Conservation (phyloP, 2,113 vertebrate genomes). For the Epinephelus cyanopodus region DNA sequence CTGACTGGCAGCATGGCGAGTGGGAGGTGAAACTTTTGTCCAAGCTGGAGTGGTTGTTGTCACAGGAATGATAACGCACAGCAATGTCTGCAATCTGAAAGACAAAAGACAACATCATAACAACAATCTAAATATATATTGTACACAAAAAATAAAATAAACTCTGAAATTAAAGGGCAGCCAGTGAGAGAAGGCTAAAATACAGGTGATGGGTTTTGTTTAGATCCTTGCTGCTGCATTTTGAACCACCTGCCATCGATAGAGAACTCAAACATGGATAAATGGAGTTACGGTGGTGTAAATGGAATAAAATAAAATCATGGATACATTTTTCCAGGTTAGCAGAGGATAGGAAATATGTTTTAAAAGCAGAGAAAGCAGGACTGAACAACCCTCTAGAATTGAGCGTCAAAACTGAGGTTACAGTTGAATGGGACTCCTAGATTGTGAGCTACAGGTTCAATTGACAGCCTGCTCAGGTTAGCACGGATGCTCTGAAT, state of each 20-base stretch:
- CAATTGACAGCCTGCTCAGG: too few species aligned
- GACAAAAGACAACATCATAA: not conserved
- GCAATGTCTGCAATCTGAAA: slow-evolving; percentile 92
- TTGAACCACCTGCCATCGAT: not conserved
- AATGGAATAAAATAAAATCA: not conserved
- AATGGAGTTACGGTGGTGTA: not conserved
- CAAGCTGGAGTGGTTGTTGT: slow-evolving; percentile 10
- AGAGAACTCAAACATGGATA: not conserved
- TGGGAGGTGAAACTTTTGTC: slow-evolving; percentile 16
- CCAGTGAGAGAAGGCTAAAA: not conserved
- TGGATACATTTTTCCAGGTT: not conserved
- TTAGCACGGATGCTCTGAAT: too few species aligned
- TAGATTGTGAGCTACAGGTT: not conserved
- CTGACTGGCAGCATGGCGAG: slow-evolving; percentile 89
- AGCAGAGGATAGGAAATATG: not conserved
- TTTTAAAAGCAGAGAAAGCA: not conserved
- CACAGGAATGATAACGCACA: slow-evolving; percentile 92
- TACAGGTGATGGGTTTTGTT: not conserved
- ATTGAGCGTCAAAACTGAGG: not conserved
- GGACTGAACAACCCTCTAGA: not conserved
- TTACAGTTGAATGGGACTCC: not conserved
- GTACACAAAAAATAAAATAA: not conserved
- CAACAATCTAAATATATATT: not conserved
- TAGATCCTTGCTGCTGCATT: not conserved
- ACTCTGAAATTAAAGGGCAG: not conserved